Conservation (phyloP, 1,140 invertebrate species). For the Drosophila nannoptera region DNA sequence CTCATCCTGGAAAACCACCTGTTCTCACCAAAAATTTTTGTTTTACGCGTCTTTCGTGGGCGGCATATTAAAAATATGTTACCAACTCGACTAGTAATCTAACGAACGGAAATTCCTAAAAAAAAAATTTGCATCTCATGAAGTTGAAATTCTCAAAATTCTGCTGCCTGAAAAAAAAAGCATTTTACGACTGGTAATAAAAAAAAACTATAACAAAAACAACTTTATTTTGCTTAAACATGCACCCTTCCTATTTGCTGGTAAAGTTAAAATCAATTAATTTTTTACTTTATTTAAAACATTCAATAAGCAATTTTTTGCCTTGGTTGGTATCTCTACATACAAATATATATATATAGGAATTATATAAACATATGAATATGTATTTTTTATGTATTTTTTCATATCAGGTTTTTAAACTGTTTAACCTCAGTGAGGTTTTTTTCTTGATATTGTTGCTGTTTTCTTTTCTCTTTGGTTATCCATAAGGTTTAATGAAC, state of each 20-base stretch:
- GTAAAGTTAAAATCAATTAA: slow-evolving; percentile 16
- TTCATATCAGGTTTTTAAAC: slow-evolving; percentile 14
- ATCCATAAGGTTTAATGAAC: slow-evolving; percentile 20
- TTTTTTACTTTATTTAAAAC: slow-evolving; percentile 24
- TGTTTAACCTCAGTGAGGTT: slow-evolving; percentile 18
- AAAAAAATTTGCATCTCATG: too few relatives aligned
- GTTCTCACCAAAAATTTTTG: neutral
- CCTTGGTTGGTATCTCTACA: slow-evolving; percentile 18
- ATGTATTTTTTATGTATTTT: neutral
- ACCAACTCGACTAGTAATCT: too few relatives aligned
- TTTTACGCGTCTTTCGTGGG: slow-evolving; percentile 3
- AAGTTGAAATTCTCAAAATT: too few relatives aligned
- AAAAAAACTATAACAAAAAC: too few relatives aligned
- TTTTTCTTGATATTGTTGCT: neutral
- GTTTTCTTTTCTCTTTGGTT: neutral
- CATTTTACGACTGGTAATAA: too few relatives aligned
- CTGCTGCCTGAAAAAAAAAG: neutral
- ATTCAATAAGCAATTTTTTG: slow-evolving; percentile 17
- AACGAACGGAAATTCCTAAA: too few relatives aligned
- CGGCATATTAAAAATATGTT: slow-evolving; percentile 12
- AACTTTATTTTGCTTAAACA: slow-evolving; percentile 15
- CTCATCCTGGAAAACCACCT: slow-evolving; percentile 9
- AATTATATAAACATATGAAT: neutral
- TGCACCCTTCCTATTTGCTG: neutral
- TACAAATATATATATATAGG: neutral